A percentile compares a stretch with the other conserved stretches of the same genome.
phyloP scores from a whole-genome alignment of 2,113 vertebrate species.

The Scolopax mira region DNA sequence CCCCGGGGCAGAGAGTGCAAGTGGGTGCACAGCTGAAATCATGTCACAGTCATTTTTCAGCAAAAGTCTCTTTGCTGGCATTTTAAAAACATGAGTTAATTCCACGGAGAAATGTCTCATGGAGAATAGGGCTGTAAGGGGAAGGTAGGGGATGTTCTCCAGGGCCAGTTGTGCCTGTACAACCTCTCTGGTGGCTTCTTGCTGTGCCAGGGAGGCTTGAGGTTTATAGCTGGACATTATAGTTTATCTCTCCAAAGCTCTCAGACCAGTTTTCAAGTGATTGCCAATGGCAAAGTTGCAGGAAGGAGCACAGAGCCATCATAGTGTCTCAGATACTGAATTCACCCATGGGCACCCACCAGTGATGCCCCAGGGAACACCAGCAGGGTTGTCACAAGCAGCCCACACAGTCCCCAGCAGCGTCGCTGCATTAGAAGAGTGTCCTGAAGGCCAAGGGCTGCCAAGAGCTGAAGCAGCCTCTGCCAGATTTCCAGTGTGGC shows the following conservation, averaged over 20 bases:
- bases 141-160: not conserved
- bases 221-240: not conserved
- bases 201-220: not conserved
- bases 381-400: not conserved
- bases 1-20: not conserved
- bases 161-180: not conserved
- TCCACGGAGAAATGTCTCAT: not conserved
- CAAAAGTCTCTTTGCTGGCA: not conserved
- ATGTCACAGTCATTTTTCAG: not conserved
- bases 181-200: not conserved
- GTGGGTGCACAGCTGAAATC: not conserved
- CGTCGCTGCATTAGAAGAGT: not conserved
- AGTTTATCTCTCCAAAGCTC: not conserved
- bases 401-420: not conserved
- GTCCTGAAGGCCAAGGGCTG: not conserved
- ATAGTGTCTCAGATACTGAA: not conserved
- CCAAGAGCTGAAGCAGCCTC: not conserved
- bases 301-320: not conserved
- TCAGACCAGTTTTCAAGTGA: not conserved
- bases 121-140: not conserved
- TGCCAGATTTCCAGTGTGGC: not conserved
- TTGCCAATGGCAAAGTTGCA: not conserved
- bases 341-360: accelerated
- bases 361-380: not conserved
- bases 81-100: not conserved